Conservation (phyloP, 2,113 vertebrate genomes). For the Melanocharis versteri region DNA sequence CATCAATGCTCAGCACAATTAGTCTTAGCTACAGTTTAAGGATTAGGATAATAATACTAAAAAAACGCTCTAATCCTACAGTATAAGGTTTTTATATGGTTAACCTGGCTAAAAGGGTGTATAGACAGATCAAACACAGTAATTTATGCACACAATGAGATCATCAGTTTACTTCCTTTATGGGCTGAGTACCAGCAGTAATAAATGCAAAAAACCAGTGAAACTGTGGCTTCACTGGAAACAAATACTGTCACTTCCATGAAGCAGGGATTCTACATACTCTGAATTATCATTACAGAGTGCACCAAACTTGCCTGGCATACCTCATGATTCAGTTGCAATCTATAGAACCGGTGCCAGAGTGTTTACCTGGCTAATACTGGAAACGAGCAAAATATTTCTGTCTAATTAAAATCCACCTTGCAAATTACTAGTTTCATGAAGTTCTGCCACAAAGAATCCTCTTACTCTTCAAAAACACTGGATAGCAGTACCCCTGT, state of each 20-base stretch:
- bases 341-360: not conserved
- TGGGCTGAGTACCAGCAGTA: not conserved
- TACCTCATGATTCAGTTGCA: not conserved
- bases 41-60: not conserved
- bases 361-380: not conserved
- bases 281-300: not conserved
- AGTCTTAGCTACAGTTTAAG: not conserved
- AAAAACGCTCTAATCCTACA: not conserved
- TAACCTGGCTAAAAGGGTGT: not conserved
- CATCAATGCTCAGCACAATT: not conserved
- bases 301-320: not conserved
- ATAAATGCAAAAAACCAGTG: not conserved
- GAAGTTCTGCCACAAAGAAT: not conserved
- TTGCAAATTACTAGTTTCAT: not conserved
- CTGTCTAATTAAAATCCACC: not conserved
- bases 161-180: not conserved
- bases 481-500: not conserved
- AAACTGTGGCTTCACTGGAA: not conserved
- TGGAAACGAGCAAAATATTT: not conserved
- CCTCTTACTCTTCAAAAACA: not conserved
- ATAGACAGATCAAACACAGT: not conserved
- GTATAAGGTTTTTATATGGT: not conserved
- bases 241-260: not conserved
- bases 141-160: not conserved
- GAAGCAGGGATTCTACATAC: not conserved